Base-by-base conservation (phyloP, 2,797 vertebrate genomes). In the Dallia pectoralis region DNA sequence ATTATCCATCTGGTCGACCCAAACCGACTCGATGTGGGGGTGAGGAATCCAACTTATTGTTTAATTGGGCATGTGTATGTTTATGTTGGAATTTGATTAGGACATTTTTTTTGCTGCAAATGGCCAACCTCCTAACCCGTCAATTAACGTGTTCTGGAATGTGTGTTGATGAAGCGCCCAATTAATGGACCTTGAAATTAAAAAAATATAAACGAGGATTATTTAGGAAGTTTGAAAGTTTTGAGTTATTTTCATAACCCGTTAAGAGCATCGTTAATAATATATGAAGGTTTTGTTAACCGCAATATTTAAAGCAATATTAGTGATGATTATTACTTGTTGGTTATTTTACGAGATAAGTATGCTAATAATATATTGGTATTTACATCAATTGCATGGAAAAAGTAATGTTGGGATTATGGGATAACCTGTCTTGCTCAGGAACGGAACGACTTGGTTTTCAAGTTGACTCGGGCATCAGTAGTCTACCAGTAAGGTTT, bases 31-130 rank as follows among this genome's bases (percentile, higher is more conserved):
- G 12, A 2, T 40, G 18, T 19, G 36, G 65, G 25, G 8, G 6
- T 11, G 36, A 27, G 44, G 63, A 30, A 70, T 33, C 32, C 65
- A 44, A 29, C 16, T 63, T 67, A 69, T 72, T 74, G 75, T 80
- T 74, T 80, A 80, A 74, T 74, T 76, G 51, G 75, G 49, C 64
- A 71, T 80, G 69, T 44, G 51, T 74, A 67, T 76, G 64, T 74
- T 77, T 69, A 56, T 67, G 62, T 71, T 77, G 75, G 56, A 70
- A 56, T 62, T 70, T 72, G 29, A 73, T 73, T 64, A 67, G 53
- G 48, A 65, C 33, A 29, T 69, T 53, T 63, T 67, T 69, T 53
- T 63, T 67, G 22, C 32, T 14, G 64, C 33, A 74, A 22, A 69
- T n/a, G 16, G 36, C 36, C 8, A 40, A 64, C 22, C 40, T 36